Base-by-base conservation (phyloP, 2,113 vertebrate genomes). In the Cervus canadensis region DNA sequence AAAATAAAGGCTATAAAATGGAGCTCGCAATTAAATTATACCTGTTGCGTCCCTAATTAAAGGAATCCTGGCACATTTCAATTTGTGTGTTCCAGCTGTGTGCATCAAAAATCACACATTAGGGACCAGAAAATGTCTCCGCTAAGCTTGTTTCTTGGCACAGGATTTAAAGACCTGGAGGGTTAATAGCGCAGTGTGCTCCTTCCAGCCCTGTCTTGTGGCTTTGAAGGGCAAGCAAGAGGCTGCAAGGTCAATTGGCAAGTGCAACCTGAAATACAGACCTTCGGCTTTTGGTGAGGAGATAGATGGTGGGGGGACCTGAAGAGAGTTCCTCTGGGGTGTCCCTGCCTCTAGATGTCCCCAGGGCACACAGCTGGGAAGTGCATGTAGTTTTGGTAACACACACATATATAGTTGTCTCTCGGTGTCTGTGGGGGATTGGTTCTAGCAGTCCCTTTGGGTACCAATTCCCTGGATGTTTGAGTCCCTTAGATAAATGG, bases 1-100 rank as follows among this genome's bases (percentile, higher is more conserved):
- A 96, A 97, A 97, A 92, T 92, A 86, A 74, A 94, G n/a, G 13
- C 87, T 90, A 52, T 95, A 94, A 90, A 95, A 95, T 92, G 52
- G 81, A 97, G 76, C 48, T 91, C 28, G 64, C 74, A 94, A 93
- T 74, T 71, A 76, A 92, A 94, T 95, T 94, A 87, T 48, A 59
- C 57, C 88, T 94, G 81, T 85, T 91, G 76, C 60, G 93, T 36
- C 88, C 82, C 88, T 90, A 94, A 50, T 96, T 96, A 95, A 89
- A 48, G 54, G 95, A 94, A 96, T 79, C 81, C 54, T 91, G 59
- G 87, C 64, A 64, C 59, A 91, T 76, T 95, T 94, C 30, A 36
- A 67, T 90, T 94, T 90, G 56, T 52, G 79, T 21, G 15, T 86
- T 94, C 91, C 60, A 94, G 67, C 87, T 95, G 64, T 52, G 33